Conservation (phyloP, 2,797 vertebrate genomes). For the Natrix natrix region DNA sequence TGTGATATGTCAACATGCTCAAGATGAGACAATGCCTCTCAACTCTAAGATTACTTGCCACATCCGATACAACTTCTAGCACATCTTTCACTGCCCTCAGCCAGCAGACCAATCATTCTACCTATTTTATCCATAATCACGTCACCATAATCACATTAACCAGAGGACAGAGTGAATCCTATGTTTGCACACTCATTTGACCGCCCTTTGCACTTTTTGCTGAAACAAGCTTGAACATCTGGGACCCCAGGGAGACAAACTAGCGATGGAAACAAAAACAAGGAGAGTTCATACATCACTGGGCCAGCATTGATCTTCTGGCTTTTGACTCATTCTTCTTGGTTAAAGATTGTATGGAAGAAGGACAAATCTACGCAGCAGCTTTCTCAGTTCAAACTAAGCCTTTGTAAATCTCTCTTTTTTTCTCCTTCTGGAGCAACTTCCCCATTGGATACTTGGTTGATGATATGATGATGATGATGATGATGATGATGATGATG, state of each 20-base stretch:
- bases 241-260: not conserved
- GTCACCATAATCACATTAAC: not conserved
- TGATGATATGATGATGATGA: not conserved
- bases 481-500: not conserved
- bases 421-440: not conserved
- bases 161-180: not conserved
- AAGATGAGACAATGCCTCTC: too few relatives aligned
- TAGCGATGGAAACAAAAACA: not conserved
- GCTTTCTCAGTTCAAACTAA: not conserved
- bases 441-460: not conserved
- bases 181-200: not conserved
- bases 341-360: not conserved
- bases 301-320: conserved; percentile 10
- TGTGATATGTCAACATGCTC: not conserved
- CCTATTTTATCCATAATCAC: not conserved
- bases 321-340: conserved; percentile 16
- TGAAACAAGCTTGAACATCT: conserved; percentile 17
- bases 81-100: not conserved
- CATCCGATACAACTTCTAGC: not conserved
- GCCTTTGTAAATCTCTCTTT: not conserved
- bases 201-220: conserved; percentile 21
- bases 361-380: not conserved
- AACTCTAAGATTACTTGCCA: not conserved
- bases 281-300: conserved; percentile 4
- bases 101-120: not conserved